phyloP scores from a whole-genome alignment of 2,888 invertebrate species.

The Erebia aethiops region DNA sequence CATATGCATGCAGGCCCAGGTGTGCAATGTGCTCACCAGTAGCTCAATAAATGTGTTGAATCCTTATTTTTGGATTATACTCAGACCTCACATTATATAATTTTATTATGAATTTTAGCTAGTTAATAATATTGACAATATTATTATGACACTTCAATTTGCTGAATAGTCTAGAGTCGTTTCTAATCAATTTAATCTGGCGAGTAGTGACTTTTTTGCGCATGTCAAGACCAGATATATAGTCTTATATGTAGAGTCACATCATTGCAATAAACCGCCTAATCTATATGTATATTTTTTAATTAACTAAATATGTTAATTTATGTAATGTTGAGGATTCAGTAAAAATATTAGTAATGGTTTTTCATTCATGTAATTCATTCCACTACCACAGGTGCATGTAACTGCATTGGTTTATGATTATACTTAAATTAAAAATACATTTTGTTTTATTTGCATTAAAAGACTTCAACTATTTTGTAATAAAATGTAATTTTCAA shows the following conservation, averaged over 20 bases:
- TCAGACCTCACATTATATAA: conserved; percentile 72
- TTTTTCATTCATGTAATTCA: conserved; percentile 44
- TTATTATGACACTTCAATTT: conserved; percentile 51
- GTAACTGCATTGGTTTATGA: conserved; percentile 39
- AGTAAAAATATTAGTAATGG: conserved; percentile 38
- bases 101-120: conserved; percentile 64
- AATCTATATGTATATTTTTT: conserved; percentile 24
- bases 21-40: conserved; percentile 93
- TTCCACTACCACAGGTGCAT: conserved; percentile 46
- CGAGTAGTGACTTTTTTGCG: not conserved
- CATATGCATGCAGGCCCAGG: conserved; percentile 83
- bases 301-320: conserved; percentile 19
- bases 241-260: conserved; percentile 14
- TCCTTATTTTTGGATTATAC: conserved; percentile 57
- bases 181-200: conserved; percentile 19
- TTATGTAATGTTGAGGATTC: conserved; percentile 36
- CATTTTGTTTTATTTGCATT: conserved; percentile 38
- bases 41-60: conserved; percentile 67
- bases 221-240: conserved; percentile 10
- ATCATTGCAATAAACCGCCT: conserved; percentile 33
- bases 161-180: conserved; percentile 9
- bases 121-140: conserved; percentile 64
- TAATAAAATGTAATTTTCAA: not conserved
- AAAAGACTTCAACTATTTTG: not conserved
- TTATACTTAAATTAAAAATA: conserved; percentile 40